Evolutionary conservation across 2,797 vertebrate species (phyloP).

Genomic region (Acanthis flammea): DNA sequence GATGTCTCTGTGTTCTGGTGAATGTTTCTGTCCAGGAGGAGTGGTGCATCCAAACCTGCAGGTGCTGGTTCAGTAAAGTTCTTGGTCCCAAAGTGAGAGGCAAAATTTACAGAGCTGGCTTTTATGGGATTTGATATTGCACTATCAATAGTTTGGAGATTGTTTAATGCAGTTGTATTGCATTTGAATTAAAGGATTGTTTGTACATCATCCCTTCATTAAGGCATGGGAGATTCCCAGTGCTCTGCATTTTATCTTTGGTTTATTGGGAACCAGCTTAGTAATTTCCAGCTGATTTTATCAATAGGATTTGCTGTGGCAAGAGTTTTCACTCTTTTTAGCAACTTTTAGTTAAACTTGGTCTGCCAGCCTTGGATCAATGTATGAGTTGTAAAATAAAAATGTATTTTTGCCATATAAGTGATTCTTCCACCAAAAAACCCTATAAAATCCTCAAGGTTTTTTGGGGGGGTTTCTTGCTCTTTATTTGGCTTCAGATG

Average conservation of each 20-base stretch:
- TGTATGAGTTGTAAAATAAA: background rate
- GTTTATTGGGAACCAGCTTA: background rate
- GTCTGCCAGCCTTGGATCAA: background rate
- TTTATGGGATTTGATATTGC: background rate
- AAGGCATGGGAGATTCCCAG: background rate
- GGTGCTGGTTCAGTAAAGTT: background rate
- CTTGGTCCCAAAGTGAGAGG: background rate
- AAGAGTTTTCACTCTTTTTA: background rate
- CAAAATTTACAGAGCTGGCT: background rate
- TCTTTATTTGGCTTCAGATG: background rate
- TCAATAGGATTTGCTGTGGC: background rate
- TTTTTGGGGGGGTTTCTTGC: background rate
- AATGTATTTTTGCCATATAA: background rate
- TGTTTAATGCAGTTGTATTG: background rate
- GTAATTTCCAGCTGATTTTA: background rate
- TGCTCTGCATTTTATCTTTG: background rate
- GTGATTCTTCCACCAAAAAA: background rate
- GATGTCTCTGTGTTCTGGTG: background rate
- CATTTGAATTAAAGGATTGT: background rate
- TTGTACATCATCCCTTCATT: background rate
- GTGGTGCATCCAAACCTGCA: background rate
- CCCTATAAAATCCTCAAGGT: background rate
- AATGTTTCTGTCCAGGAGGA: background rate
- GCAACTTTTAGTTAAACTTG: background rate
- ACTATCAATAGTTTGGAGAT: background rate